Conservation (phyloP, 2,797 vertebrate genomes). For the Pseudochromis fuscus region DNA sequence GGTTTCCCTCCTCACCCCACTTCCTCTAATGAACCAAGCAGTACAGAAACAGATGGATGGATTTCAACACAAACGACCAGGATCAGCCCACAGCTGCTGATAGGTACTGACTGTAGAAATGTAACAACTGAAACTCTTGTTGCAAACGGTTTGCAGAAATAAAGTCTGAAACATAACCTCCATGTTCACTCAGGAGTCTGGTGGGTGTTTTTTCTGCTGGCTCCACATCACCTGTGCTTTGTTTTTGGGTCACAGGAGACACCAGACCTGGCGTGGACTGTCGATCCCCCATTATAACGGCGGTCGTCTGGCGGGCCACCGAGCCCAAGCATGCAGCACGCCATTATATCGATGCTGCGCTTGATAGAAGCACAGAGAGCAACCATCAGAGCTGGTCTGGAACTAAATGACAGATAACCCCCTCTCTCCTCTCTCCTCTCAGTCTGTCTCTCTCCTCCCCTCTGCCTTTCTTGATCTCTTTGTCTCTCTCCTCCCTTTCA, state of each 20-base stretch:
- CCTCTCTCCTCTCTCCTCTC: slow-evolving; percentile 22
- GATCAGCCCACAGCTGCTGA: too few relatives aligned
- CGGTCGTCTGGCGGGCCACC: slow-evolving; percentile 23
- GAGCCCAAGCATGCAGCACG: slow-evolving; percentile 54
- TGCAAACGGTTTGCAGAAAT: too few relatives aligned
- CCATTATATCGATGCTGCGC: slow-evolving; percentile 50
- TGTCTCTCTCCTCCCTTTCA: slow-evolving; percentile 43
- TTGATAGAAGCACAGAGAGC: slow-evolving; percentile 62
- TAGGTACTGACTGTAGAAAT: too few relatives aligned
- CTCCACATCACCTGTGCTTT: slow-evolving; percentile 4
- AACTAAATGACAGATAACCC: slow-evolving; percentile 69
- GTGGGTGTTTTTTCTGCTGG: background rate
- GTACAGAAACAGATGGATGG: too few relatives aligned
- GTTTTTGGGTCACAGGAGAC: slow-evolving; percentile 30
- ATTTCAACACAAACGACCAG: too few relatives aligned
- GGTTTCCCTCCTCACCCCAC: too few relatives aligned
- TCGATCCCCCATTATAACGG: slow-evolving; percentile 44
- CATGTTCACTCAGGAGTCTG: background rate
- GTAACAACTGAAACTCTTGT: too few relatives aligned
- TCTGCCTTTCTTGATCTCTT: slow-evolving; percentile 44
- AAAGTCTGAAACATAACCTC: too few relatives aligned
- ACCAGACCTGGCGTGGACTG: slow-evolving; percentile 13
- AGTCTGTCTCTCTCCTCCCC: slow-evolving; percentile 29
- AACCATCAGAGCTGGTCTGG: slow-evolving; percentile 61
- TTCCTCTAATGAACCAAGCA: too few relatives aligned